Conservation (phyloP, 2,113 vertebrate genomes). For the Rhineura floridana region DNA sequence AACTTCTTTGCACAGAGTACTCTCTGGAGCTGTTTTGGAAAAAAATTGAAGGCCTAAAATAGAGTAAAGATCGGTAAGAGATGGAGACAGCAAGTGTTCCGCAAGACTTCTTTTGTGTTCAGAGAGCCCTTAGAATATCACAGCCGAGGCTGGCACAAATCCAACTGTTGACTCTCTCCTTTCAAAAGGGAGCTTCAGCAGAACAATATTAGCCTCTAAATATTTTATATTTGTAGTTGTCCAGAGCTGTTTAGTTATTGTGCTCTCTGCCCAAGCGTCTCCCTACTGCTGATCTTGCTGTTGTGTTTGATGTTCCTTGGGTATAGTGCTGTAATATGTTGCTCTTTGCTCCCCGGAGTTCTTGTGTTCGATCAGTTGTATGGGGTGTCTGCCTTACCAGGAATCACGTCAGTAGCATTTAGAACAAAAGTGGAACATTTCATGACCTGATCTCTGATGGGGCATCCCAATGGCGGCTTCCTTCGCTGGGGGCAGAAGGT, state of each 20-base stretch:
- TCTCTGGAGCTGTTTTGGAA: background rate
- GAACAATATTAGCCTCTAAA: rapidly evolving
- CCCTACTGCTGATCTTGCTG: background rate
- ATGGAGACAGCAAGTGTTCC: background rate
- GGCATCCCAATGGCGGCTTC: background rate
- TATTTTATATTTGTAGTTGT: background rate
- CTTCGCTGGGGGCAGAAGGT: background rate
- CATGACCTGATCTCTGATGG: background rate
- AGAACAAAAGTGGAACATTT: background rate
- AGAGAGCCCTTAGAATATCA: rapidly evolving
- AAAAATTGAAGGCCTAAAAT: background rate
- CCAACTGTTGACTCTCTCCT: background rate
- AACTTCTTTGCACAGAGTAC: background rate
- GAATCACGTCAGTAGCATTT: background rate
- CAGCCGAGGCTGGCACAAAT: background rate
- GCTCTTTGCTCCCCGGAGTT: background rate
- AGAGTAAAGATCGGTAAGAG: background rate
- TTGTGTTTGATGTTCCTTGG: background rate
- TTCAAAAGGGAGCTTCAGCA: background rate
- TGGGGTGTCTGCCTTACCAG: background rate
- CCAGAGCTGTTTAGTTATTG: background rate
- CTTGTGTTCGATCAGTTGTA: background rate
- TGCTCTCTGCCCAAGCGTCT: rapidly evolving
- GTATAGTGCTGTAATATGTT: background rate
- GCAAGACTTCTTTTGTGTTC: background rate